These are phyloP conservation scores for Chrysaora quinquecirrha DNA, from an alignment of 30 jellyfish, hydroid and myxozoan species.

Conservation along the genomic window DNA sequence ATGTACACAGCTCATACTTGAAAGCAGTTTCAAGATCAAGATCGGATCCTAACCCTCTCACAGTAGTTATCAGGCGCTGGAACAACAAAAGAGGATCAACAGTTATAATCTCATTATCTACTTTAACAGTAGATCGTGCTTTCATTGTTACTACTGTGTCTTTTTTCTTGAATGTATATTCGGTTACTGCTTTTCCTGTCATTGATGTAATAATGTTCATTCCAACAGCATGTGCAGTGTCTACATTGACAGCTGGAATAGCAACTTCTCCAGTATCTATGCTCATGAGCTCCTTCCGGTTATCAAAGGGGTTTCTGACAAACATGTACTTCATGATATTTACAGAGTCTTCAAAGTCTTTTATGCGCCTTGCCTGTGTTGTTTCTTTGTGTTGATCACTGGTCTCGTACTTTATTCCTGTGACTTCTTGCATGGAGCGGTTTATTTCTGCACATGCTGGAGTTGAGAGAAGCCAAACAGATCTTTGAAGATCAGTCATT, in stretches of 20 bases:
- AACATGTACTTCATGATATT: background rate
- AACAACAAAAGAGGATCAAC: background rate
- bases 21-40: background rate
- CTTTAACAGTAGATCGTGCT: background rate
- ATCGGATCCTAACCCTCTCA: background rate
- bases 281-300: background rate
- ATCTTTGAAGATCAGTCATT: conserved; percentile 31
- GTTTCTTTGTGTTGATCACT: conserved; percentile 61
- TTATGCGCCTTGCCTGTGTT: conserved; percentile 13
- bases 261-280: background rate
- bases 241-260: background rate
- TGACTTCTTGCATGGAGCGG: conserved; percentile 29
- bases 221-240: background rate
- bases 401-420: conserved; percentile 22
- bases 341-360: background rate
- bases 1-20: background rate
- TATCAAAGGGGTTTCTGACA: background rate
- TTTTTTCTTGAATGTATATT: background rate
- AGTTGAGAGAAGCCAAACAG: conserved; percentile 42
- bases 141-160: background rate
- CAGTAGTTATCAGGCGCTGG: background rate
- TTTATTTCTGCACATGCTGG: conserved; percentile 41
- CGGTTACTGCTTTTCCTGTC: background rate
- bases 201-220: background rate
- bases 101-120: background rate